Evolutionary conservation across 2,113 vertebrate genomes (phyloP), one percentile per base, ranked within the genome.

Genomic region (Atrichornis clamosus): DNA sequence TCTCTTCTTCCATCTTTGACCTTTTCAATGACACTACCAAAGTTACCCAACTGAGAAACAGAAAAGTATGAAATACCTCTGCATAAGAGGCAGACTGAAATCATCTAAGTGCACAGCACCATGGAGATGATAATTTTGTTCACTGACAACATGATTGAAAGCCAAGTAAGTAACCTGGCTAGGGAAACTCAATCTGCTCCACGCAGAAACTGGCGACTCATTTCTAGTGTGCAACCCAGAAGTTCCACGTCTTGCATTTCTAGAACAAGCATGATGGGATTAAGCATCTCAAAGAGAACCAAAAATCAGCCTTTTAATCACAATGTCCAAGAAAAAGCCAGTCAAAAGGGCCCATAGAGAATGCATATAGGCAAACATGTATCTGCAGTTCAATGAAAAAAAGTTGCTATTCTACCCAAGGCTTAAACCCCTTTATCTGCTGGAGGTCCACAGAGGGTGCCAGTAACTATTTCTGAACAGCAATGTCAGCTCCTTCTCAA

Each of bases 321-420:
- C 60, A 15, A 47, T 17, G 33, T 17, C 47, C 33, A n/a, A 41
- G 17, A 22, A 90, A 87, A 69, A 55, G 7, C 12, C 23, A 20
- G 20, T 33, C n/a, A 67, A 58, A 80, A 87, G 16, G 47, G 19
- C 27, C 47, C 30, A 39, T 0, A 76, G 33, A 37, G 5, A n/a
- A 87, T 56, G 19, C 22, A 30, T 12, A 30, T 1, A 52, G 1
- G 15, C 37, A 65, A 73, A 69, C 8, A 19, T 0, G 1, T n/a
- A 60, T 33, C 47, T 46, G 19, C 44, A 83, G 21, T 8, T 79
- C 49, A 82, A 64, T 23, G 21, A 72, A 79, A 68, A 68, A 81
- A 46, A 28, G 21, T 2, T 56, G 14, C 42, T 39, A 16, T 42
- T 62, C 69, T 44, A 42, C 37, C 42, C 18, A 35, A 63, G 30